Evolutionary conservation across 2,797 vertebrate genomes (phyloP), one percentile per base, ranked within the genome.

Genomic region (Takifugu rubripes): DNA sequence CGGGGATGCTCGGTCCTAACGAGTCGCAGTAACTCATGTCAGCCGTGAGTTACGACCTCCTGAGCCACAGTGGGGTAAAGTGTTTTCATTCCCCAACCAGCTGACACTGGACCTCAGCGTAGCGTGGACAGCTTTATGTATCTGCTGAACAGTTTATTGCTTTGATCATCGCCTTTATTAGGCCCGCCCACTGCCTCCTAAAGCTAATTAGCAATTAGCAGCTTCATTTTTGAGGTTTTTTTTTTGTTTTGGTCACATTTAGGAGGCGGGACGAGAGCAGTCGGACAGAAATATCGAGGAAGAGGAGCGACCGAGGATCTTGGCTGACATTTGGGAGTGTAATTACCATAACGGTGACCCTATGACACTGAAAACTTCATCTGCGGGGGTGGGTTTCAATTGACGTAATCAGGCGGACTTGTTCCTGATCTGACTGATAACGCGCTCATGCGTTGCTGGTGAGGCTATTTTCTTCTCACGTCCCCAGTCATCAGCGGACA

Each of bases 121-220:
- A 74, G 80, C 59, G 80, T 40, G 27, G 88, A 91, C 83, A 84
- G 81, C 82, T 90, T 85, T 67, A 86, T 88, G 83, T 66, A 77
- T 74, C 64, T 45, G 66, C 16, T 0, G 40, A 36, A 25, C 63
- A 75, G 85, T 88, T 89, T 87, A 87, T 49, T 16, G 63, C 68
- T 48, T 0, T 6, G 65, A 83, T 88, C 72, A 56, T 47, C 48
- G 68, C 65, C 75, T 78, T 83, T 85, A 71, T 85, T 79, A 61
- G 79, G 74, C 75, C 66, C 76, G 61, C 79, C 49, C 61, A 64
- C 42, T 60, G 67, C 77, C 70, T 60, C 53, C 60, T 31, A 67
- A 33, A 7, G 49, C 66, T 29, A 36, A 36, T 36, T 36, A 21
- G 5, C 44, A 45, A 45, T 45, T 21, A n/a, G 16, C n/a, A 5